These are phyloP conservation scores for Diloba caeruleocephala DNA, from an alignment of 2,888 invertebrate genomes.

Conservation along the genomic window DNA sequence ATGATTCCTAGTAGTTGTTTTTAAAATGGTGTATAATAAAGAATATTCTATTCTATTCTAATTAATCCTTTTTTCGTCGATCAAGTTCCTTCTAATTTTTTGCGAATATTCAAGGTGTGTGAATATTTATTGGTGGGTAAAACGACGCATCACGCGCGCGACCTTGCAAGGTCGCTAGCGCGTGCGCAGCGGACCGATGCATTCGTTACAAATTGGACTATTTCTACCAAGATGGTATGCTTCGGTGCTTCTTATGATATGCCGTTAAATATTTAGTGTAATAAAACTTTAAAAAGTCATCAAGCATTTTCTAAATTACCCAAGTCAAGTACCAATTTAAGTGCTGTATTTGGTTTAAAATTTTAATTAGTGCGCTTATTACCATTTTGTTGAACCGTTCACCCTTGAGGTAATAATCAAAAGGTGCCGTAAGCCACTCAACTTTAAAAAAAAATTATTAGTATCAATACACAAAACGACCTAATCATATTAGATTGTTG, in stretches of 20 bases:
- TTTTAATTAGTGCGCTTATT: too few species aligned
- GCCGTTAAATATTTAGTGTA: slow-evolving; percentile 2
- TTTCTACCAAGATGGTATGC: slow-evolving; percentile 32
- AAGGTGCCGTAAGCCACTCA: too few species aligned
- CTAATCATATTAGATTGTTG: too few species aligned
- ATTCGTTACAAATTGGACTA: slow-evolving; percentile 47
- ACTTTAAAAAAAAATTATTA: too few species aligned
- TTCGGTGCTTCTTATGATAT: slow-evolving; percentile 31
- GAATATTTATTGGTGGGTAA: slow-evolving; percentile 44
- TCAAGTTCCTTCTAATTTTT: slow-evolving; percentile 12
- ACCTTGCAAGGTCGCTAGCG: slow-evolving; percentile 66
- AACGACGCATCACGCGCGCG: slow-evolving; percentile 47
- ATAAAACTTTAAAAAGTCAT: slow-evolving; percentile 2
- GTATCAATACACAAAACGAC: too few species aligned
- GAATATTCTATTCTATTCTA: too few species aligned
- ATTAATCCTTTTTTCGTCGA: background rate
- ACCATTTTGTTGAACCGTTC: too few species aligned
- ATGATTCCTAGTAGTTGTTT: too few species aligned
- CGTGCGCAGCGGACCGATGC: slow-evolving; percentile 47
- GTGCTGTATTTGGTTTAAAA: too few species aligned
- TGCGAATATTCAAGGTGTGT: slow-evolving; percentile 29
- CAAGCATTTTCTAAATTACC: slow-evolving; percentile 10
- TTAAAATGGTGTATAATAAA: too few species aligned
- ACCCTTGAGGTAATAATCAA: too few species aligned
- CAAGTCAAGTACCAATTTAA: slow-evolving; percentile 2